Percentiles rank a stretch among this genome's conserved stretches.
Conservation (phyloP, 1,140 invertebrate genomes). For the Homalodisca vitripennis region DNA sequence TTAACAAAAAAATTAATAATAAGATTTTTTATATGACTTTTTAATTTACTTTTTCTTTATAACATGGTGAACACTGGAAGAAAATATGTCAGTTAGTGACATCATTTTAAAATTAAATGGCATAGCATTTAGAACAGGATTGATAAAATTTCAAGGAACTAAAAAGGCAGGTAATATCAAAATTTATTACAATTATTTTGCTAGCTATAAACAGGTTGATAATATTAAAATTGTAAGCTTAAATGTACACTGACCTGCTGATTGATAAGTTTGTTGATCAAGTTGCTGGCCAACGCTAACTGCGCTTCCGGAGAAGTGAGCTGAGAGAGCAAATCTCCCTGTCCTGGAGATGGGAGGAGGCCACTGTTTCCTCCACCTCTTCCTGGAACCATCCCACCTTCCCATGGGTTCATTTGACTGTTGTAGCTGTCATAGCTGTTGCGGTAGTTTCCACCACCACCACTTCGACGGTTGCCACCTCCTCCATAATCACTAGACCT, state of each 20-base stretch:
- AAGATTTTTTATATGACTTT: too few relatives aligned
- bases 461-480: constrained; percentile 32
- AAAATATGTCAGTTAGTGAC: too few relatives aligned
- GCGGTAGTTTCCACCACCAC: constrained; percentile 37
- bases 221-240: too few relatives aligned
- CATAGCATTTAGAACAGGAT: too few relatives aligned
- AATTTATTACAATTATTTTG: too few relatives aligned
- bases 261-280: constrained; percentile 47
- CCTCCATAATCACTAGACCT: constrained; percentile 42
- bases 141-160: too few relatives aligned
- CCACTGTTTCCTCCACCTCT: constrained; percentile 40
- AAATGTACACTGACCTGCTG: constrained; percentile 47
- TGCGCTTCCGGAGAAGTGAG: constrained; percentile 52
- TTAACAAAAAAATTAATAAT: too few relatives aligned
- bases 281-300: constrained; percentile 52
- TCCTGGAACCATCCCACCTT: constrained; percentile 53
- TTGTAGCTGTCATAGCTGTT: constrained; percentile 23
- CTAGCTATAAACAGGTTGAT: too few relatives aligned
- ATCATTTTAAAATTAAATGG: too few relatives aligned
- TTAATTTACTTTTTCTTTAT: too few relatives aligned
- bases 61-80: too few relatives aligned
- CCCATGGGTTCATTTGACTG: constrained; percentile 52
- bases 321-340: constrained; percentile 45
- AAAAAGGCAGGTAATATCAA: too few relatives aligned
- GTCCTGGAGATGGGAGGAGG: constrained; percentile 51